Percentiles rank a stretch among this genome's conserved stretches.
These are phyloP conservation scores for Antrozous pallidus DNA, from an alignment of 2,797 vertebrate genomes.

Conservation along the genomic window DNA sequence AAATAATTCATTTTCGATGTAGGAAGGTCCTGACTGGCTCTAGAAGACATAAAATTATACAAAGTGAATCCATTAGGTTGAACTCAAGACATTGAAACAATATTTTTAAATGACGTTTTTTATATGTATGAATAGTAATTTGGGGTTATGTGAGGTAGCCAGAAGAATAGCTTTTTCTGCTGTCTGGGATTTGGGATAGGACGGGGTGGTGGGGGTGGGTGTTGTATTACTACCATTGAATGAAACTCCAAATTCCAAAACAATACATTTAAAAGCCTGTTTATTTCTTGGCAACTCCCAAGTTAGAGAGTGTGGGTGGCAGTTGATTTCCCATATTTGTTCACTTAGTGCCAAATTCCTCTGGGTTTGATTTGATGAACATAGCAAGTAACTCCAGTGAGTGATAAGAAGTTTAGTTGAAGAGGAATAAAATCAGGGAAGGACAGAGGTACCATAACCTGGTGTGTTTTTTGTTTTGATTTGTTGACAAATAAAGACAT, in stretches of 20 bases:
- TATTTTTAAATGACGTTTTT: neutral
- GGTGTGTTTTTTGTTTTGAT: neutral
- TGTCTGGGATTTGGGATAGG: conserved; percentile 20
- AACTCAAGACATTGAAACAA: neutral
- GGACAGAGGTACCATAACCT: too few relatives aligned
- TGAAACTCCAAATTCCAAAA: neutral
- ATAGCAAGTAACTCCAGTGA: conserved; percentile 28
- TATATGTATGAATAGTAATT: conserved; percentile 4
- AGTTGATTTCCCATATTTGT: conserved; percentile 50
- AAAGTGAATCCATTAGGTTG: conserved; percentile 25
- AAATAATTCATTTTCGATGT: neutral
- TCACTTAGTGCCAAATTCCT: conserved; percentile 44
- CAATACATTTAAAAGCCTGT: conserved; percentile 50
- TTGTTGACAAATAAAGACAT: neutral
- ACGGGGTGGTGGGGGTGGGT: conserved; percentile 44
- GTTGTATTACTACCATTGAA: conserved; percentile 52
- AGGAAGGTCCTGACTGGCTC: neutral
- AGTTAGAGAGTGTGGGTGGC: conserved; percentile 39
- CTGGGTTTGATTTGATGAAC: conserved; percentile 40
- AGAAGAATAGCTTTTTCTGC: conserved; percentile 52
- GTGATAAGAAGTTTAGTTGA: neutral
- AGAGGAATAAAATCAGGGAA: neutral
- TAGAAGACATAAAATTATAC: conserved; percentile 34
- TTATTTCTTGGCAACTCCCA: conserved; percentile 39
- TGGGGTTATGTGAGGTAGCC: conserved; percentile 50